Conservation (phyloP, 2,113 vertebrate genomes). For the Callospermophilus lateralis region DNA sequence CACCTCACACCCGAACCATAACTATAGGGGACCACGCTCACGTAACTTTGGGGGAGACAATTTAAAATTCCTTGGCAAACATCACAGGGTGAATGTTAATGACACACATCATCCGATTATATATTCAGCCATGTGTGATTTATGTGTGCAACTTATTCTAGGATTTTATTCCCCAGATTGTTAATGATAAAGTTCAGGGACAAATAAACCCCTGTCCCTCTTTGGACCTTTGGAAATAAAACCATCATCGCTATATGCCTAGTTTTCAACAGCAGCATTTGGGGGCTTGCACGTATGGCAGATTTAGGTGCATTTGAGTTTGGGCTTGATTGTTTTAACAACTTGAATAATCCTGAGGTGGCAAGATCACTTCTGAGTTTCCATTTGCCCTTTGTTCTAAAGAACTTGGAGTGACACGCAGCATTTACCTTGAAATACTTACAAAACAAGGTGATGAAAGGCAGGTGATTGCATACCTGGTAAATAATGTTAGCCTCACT, state of each 20-base stretch:
- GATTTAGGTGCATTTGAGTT: background rate
- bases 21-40: background rate
- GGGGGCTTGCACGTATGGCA: background rate
- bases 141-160: background rate
- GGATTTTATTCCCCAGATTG: background rate
- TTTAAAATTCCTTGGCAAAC: conserved; percentile 40
- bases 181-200: background rate
- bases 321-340: conserved; percentile 7
- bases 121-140: conserved; percentile 22
- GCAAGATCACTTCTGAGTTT: background rate
- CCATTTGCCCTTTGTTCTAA: conserved; percentile 11
- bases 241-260: background rate
- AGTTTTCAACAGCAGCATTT: conserved; percentile 10
- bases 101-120: background rate
- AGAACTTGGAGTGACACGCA: background rate
- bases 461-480: background rate
- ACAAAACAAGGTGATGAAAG: background rate
- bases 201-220: background rate
- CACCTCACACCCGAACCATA: too few species aligned
- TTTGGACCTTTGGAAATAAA: conserved; percentile 48
- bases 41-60: background rate
- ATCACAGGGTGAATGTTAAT: conserved; percentile 30
- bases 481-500: background rate
- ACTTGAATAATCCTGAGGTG: background rate
- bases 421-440: conserved; percentile 17